A percentile compares a stretch with the other conserved stretches of the same genome.
Evolutionary conservation across 2,888 invertebrate genomes (phyloP).

Genomic region (Chorisops tibialis): DNA sequence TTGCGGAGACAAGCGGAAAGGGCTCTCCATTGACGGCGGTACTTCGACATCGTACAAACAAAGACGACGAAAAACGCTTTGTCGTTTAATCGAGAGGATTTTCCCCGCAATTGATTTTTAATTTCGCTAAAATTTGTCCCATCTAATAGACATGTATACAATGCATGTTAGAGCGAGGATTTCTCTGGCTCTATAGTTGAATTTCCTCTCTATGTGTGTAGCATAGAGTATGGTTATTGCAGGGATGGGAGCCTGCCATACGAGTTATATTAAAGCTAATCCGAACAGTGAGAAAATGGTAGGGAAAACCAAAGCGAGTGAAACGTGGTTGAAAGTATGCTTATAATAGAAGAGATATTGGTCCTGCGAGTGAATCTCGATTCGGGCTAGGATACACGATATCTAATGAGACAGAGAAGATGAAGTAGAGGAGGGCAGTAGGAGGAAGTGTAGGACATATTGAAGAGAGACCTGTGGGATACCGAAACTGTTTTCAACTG

Average conservation of each 20-base stretch:
- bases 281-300: background rate
- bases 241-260: background rate
- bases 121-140: constrained; percentile 16
- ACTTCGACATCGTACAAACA: background rate
- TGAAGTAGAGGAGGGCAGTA: background rate
- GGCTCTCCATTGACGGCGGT: no score
- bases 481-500: background rate
- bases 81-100: constrained; percentile 16
- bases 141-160: constrained; percentile 13
- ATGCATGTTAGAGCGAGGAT: background rate
- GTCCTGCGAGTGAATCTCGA: background rate
- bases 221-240: background rate
- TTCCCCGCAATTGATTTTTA: constrained; percentile 15
- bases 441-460: no score
- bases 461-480: background rate
- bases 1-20: no score
- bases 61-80: constrained; percentile 11
- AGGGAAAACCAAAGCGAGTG: background rate
- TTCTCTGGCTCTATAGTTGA: background rate
- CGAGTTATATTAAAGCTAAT: background rate
- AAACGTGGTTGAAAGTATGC: background rate
- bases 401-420: no score
- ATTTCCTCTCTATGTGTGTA: background rate
- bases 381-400: background rate
- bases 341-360: constrained; percentile 8